Conservation (phyloP, 1,140 invertebrate genomes). For the Metaphire vulgaris region DNA sequence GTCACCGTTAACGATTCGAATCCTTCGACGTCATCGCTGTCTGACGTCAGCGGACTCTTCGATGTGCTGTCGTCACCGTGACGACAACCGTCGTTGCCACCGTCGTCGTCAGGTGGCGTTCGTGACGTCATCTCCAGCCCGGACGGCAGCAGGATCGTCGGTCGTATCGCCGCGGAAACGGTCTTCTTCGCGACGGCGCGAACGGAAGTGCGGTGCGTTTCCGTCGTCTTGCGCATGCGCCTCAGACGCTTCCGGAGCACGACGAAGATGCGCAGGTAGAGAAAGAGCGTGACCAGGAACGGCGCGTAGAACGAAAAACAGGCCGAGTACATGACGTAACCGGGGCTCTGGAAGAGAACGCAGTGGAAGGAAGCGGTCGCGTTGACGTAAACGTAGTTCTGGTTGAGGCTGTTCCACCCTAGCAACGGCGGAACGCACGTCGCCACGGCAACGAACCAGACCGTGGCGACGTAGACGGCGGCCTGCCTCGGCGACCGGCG, state of each 20-base stretch:
- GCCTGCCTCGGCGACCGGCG: slow-evolving; percentile 41
- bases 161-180: neutral
- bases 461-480: slow-evolving; percentile 45
- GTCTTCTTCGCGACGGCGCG: too few species aligned
- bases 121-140: neutral
- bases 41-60: neutral
- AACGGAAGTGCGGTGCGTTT: neutral
- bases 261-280: slow-evolving; percentile 91
- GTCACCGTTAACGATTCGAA: neutral
- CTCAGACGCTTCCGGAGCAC: slow-evolving; percentile 47
- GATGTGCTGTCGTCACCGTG: neutral
- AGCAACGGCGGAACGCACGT: slow-evolving; percentile 37
- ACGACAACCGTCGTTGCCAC: neutral
- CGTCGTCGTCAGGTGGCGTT: neutral
- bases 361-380: slow-evolving; percentile 39
- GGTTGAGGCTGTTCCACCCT: slow-evolving; percentile 37
- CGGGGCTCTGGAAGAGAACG: slow-evolving; percentile 55
- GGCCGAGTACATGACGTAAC: slow-evolving; percentile 92
- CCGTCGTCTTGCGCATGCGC: slow-evolving; percentile 11
- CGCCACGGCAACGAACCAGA: slow-evolving; percentile 36
- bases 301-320: slow-evolving; percentile 93
- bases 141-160: neutral
- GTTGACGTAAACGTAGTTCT: slow-evolving; percentile 38
- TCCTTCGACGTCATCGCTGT: neutral
- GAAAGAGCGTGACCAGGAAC: slow-evolving; percentile 91